These are phyloP conservation scores for Drosophila kuntzei DNA, from an alignment of 2,888 invertebrate species.

Conservation along the genomic window DNA sequence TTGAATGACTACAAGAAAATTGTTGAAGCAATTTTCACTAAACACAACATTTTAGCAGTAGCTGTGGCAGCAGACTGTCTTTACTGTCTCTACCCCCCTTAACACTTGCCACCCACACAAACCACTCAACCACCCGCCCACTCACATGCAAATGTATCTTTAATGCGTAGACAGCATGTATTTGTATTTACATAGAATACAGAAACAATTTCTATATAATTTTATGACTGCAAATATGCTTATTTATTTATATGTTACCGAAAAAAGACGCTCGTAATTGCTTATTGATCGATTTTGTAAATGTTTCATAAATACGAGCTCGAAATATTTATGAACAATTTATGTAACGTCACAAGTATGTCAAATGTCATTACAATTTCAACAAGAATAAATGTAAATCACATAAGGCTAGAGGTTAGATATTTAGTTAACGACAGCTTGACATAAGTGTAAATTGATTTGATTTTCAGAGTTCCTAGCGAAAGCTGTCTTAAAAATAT, in stretches of 20 bases:
- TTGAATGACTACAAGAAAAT: conserved; percentile 74
- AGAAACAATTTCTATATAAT: conserved; percentile 52
- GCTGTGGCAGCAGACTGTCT: conserved; percentile 17
- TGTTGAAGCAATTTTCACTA: conserved; percentile 74
- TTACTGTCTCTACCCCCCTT: neutral
- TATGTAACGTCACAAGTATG: conserved; percentile 32
- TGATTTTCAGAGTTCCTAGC: neutral
- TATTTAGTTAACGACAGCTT: conserved; percentile 33
- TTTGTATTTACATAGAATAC: conserved; percentile 53
- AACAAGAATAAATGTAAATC: conserved; percentile 23
- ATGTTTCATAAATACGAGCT: conserved; percentile 45
- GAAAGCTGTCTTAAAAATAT: neutral
- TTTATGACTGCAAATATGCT: conserved; percentile 52
- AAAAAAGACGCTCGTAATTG: conserved; percentile 63
- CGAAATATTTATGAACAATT: conserved; percentile 52
- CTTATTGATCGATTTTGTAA: conserved; percentile 76
- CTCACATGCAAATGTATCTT: conserved; percentile 48
- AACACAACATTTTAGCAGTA: conserved; percentile 62
- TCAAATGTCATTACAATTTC: conserved; percentile 57
- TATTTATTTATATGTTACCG: conserved; percentile 51
- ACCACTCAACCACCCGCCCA: conserved; percentile 3
- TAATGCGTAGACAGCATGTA: conserved; percentile 48
- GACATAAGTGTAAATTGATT: conserved; percentile 47
- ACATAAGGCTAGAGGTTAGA: conserved; percentile 18
- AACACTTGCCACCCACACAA: conserved; percentile 1